Base-by-base conservation (phyloP, 2,113 vertebrate genomes). In the Hippocampus barbouri region DNA sequence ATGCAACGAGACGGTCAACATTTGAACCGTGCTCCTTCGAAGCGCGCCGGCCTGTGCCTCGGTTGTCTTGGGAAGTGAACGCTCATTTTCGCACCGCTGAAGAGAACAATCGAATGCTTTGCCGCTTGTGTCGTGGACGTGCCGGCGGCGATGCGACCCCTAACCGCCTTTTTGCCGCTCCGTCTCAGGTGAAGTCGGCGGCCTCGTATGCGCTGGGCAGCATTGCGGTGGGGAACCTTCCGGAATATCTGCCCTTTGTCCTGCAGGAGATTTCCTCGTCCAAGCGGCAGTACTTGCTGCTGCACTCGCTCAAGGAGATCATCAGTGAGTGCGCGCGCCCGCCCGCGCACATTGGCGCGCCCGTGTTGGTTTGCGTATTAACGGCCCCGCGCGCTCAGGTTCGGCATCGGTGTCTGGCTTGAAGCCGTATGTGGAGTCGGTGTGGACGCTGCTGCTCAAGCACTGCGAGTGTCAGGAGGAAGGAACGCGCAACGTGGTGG, bases 231-330 rank as follows among this genome's bases (percentile, higher is more conserved):
- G 97, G 97, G 79, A 98, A 98, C 75, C 97, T 99, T 79, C 97
- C 97, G 0, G 97, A 98, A 83, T 99, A 99, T 83, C 90, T 98
- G n/a, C 97, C 97, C 1, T 99, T 99, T 84, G 96, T 99, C 77
- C 93, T 99, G 80, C 96, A 98, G 93, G 97, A 99, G 93, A 99
- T 99, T 91, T 95, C 96, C 4, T 96, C 97, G 74, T 96, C 97
- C 54, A 97, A 97, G 89, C 94, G 97, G 74, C 97, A 99, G 83
- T 99, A 99, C 85, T 94, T 98, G 78, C 91, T 99, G 81, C 94
- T 99, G 85, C 97, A 99, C 93, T 99, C 97, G 12, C 93, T 98
- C 84, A 98, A 99, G 88, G 97, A 99, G 90, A 98, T 99, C 85
- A 99, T 99, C 91, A 95, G 89, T 90, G 54, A 85, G 88, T 47